phyloP scores from a whole-genome alignment of 2,113 vertebrate species.

The Lepidothrix coronata region DNA sequence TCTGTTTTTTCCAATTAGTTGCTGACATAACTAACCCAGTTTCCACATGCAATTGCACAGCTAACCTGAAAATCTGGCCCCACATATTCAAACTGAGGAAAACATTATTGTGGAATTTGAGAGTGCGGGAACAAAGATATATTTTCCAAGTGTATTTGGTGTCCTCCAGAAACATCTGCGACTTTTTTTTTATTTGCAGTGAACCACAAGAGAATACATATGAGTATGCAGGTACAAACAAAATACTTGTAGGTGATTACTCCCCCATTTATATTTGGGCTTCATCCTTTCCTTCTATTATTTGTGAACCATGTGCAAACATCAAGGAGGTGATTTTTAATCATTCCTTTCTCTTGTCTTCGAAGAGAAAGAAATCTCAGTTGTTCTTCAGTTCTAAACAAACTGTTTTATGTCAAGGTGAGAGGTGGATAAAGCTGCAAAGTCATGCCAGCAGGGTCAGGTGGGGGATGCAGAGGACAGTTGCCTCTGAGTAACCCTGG shows the following conservation, averaged over 20 bases:
- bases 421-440: background rate
- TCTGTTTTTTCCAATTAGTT: background rate
- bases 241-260: background rate
- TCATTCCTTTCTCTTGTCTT: background rate
- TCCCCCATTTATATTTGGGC: background rate
- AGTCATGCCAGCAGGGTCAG: background rate
- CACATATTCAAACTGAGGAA: background rate
- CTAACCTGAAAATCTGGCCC: background rate
- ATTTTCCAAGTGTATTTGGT: background rate
- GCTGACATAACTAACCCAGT: background rate
- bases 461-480: background rate
- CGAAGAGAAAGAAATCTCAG: background rate
- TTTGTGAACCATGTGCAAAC: constrained; percentile 10
- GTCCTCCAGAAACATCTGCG: background rate
- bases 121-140: background rate
- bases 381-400: background rate
- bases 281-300: background rate
- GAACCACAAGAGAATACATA: background rate
- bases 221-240: background rate
- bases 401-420: background rate
- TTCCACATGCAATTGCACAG: background rate
- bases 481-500: background rate
- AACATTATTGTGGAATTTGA: background rate
- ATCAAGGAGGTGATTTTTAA: constrained; percentile 32
- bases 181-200: background rate